phyloP scores from a whole-genome alignment of 2,113 vertebrate species.

The Scomber colias region DNA sequence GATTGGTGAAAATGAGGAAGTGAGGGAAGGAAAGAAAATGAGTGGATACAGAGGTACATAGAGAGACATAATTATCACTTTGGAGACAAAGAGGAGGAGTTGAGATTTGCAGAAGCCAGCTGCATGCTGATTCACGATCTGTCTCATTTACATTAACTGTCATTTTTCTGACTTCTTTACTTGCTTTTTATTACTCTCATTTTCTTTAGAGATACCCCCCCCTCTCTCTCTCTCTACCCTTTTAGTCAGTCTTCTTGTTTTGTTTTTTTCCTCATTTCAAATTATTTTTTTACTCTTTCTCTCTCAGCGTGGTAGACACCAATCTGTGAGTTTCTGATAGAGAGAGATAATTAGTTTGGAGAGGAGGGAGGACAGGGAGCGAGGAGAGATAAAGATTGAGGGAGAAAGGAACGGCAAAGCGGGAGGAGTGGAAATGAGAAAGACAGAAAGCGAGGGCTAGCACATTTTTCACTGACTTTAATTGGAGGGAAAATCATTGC shows the following conservation, averaged over 20 bases:
- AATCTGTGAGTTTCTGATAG: constrained; percentile 19
- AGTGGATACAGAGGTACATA: constrained; percentile 2
- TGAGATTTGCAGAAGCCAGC: constrained; percentile 32
- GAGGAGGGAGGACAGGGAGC: constrained; percentile 1
- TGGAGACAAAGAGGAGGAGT: constrained; percentile 25
- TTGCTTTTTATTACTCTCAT: not conserved
- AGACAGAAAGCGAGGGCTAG: constrained; percentile 5
- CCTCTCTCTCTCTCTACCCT: not conserved
- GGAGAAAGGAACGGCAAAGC: not conserved
- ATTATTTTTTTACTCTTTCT: not conserved
- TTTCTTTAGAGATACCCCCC: not conserved
- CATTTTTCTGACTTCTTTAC: constrained; percentile 24
- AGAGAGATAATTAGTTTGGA: constrained; percentile 47
- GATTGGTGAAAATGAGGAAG: constrained; percentile 3
- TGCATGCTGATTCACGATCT: constrained; percentile 31
- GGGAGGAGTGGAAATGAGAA: not conserved
- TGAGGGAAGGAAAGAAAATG: constrained; percentile 12
- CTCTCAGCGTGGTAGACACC: not conserved
- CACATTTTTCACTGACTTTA: constrained; percentile 39
- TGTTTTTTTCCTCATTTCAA: not conserved
- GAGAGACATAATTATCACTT: constrained; percentile 38
- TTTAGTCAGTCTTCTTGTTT: not conserved
- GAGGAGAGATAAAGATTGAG: not conserved
- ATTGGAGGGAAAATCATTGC: constrained; percentile 34
- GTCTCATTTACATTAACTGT: constrained; percentile 28